phyloP scores from a whole-genome alignment of 2,888 invertebrate species.

The Oligia latruncula region DNA sequence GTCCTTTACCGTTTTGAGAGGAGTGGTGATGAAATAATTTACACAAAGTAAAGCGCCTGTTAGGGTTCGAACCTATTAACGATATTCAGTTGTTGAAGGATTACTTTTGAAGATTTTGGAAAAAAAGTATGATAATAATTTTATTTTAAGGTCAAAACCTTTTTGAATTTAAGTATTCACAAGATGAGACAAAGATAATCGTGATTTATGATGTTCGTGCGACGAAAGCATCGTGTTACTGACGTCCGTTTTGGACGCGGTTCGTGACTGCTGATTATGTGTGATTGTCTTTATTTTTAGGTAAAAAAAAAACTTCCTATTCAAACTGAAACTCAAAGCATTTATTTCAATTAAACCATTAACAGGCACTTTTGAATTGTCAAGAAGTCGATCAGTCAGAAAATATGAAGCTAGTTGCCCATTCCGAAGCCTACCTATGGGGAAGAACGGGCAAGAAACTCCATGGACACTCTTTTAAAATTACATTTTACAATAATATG shows the following conservation, averaged over 20 bases:
- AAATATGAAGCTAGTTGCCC: too few relatives aligned
- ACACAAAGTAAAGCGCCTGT: background rate
- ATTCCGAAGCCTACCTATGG: too few relatives aligned
- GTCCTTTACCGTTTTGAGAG: too few relatives aligned
- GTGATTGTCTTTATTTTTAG: conserved; percentile 36
- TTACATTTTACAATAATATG: too few relatives aligned
- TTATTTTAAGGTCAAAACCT: conserved; percentile 24
- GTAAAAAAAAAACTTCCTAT: background rate
- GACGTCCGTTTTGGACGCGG: conserved; percentile 45
- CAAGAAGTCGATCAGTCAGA: too few relatives aligned
- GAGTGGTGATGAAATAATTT: background rate
- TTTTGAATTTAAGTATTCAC: conserved; percentile 51
- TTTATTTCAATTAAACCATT: too few relatives aligned
- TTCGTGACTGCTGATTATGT: conserved; percentile 66
- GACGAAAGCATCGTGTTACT: conserved; percentile 59
- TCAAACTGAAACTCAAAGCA: too few relatives aligned
- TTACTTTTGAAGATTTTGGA: background rate
- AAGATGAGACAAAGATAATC: conserved; percentile 67
- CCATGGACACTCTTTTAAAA: too few relatives aligned
- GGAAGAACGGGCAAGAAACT: too few relatives aligned
- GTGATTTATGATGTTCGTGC: conserved; percentile 72
- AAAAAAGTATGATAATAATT: conserved; percentile 3
- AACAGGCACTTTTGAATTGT: too few relatives aligned
- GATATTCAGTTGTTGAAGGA: too few relatives aligned
- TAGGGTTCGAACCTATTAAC: background rate